phyloP scores from a whole-genome alignment of 2,888 invertebrate species.

The Spilosoma lubricipeda region DNA sequence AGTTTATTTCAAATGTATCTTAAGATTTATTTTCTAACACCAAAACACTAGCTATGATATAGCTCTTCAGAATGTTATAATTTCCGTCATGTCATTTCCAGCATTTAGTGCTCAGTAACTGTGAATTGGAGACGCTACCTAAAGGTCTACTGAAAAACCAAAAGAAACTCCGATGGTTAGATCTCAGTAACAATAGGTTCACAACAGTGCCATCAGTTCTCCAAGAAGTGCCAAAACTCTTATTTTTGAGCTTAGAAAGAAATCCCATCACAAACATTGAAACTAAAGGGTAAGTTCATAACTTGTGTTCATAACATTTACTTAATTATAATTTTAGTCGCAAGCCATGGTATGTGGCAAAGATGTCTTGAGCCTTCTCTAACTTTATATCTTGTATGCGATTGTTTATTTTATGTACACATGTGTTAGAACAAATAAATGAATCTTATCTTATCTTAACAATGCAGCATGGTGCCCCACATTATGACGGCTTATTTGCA shows the following conservation, averaged over 20 bases:
- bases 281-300: constrained; percentile 60
- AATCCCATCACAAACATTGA: constrained; percentile 87
- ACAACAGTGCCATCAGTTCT: constrained; percentile 85
- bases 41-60: background rate
- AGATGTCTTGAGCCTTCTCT: too few relatives aligned
- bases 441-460: too few relatives aligned
- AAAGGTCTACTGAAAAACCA: constrained; percentile 87
- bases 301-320: too few relatives aligned
- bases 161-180: constrained; percentile 85
- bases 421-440: too few relatives aligned
- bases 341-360: too few relatives aligned
- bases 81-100: constrained; percentile 55
- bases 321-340: too few relatives aligned
- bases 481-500: too few relatives aligned
- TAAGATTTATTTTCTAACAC: too few relatives aligned
- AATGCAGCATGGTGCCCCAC: too few relatives aligned
- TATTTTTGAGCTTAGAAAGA: constrained; percentile 87
- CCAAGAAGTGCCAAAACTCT: constrained; percentile 81
- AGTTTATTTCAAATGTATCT: background rate
- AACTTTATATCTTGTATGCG: too few relatives aligned
- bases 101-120: constrained; percentile 88
- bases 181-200: constrained; percentile 88
- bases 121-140: constrained; percentile 86
- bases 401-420: too few relatives aligned
- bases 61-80: background rate